A percentile compares a stretch with the other conserved stretches of the same genome.
These are phyloP conservation scores for Cheilosia impressa DNA, from an alignment of 2,888 invertebrate species.

Conservation along the genomic window DNA sequence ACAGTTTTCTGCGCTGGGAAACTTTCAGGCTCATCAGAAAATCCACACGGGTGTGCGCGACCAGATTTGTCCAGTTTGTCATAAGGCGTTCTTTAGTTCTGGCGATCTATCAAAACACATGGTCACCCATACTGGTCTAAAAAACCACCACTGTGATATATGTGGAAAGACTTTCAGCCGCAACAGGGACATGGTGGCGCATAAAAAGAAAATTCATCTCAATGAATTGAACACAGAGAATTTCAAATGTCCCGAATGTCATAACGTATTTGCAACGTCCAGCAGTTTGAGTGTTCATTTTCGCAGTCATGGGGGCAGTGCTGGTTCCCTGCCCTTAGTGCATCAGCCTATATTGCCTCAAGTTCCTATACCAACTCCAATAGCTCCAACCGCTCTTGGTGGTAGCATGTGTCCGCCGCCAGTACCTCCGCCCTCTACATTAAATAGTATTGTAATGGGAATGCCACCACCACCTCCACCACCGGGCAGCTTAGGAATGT, in stretches of 20 bases:
- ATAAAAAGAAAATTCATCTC: conserved; percentile 82
- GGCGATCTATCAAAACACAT: conserved; percentile 87
- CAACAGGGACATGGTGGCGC: conserved; percentile 85
- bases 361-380: conserved; percentile 73
- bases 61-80: conserved; percentile 86
- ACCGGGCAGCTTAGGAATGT: conserved; percentile 77
- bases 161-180: conserved; percentile 86
- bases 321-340: conserved; percentile 78
- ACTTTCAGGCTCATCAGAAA: conserved; percentile 87
- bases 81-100: conserved; percentile 86
- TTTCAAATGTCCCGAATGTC: conserved; percentile 83
- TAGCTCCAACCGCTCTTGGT: conserved; percentile 77
- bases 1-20: conserved; percentile 86
- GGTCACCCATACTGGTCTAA: conserved; percentile 86
- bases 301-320: conserved; percentile 81
- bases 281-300: conserved; percentile 82
- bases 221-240: conserved; percentile 78
- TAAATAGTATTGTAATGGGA: conserved; percentile 76
- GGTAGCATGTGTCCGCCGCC: conserved; percentile 78
- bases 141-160: conserved; percentile 86
- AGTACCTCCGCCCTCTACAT: conserved; percentile 79
- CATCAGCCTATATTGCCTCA: conserved; percentile 75
- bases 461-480: conserved; percentile 81
- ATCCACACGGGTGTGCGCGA: conserved; percentile 87
- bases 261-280: conserved; percentile 82